Conservation (phyloP, 2,797 vertebrate genomes). For the Siniperca undulata region DNA sequence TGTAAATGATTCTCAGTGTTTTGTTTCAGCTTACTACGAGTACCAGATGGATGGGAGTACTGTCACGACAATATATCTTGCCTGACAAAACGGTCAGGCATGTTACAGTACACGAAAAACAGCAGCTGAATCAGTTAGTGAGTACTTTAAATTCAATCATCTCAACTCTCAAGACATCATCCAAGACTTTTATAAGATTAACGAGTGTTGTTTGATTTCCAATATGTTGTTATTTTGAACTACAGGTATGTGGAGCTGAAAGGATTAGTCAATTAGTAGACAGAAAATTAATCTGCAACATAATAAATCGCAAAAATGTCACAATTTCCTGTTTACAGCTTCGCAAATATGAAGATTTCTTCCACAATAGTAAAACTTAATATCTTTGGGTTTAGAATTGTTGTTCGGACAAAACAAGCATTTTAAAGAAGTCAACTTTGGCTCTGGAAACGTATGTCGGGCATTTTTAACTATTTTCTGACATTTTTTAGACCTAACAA, state of each 20-base stretch:
- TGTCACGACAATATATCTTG: neutral
- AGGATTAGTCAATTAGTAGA: neutral
- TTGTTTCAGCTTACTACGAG: neutral
- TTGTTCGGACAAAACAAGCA: neutral
- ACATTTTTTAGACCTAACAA: neutral
- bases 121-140: neutral
- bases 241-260: neutral
- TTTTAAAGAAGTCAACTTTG: neutral
- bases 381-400: neutral
- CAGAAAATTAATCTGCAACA: neutral
- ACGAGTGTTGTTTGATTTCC: neutral
- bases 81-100: neutral
- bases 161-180: neutral
- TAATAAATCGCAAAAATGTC: neutral
- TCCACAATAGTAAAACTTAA: neutral
- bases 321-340: neutral
- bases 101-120: neutral
- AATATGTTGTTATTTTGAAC: neutral
- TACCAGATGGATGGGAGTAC: slow-evolving; percentile 7
- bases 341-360: neutral
- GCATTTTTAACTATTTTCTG: neutral
- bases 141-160: neutral
- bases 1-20: slow-evolving; percentile 21
- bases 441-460: neutral
- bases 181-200: neutral